phyloP scores from a whole-genome alignment of 2,888 invertebrate genomes.

The Drosophila planitibia region DNA sequence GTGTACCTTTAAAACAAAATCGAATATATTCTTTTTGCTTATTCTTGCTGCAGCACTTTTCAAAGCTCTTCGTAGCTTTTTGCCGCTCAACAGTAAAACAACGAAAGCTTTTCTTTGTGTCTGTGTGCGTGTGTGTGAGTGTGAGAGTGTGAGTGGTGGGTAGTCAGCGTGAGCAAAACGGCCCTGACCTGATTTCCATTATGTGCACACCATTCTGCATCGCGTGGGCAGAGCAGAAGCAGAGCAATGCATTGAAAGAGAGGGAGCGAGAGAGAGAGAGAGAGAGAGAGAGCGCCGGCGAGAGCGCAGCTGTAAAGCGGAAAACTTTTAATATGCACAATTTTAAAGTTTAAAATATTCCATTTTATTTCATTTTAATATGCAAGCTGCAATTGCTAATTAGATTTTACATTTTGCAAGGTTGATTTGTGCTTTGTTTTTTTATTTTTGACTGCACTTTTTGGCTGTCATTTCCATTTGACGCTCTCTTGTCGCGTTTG shows the following conservation, averaged over 20 bases:
- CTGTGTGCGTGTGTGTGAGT: slow-evolving; percentile 19
- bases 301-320: slow-evolving; percentile 29
- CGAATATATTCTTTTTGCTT: not conserved
- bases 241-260: slow-evolving; percentile 50
- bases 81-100: slow-evolving; percentile 40
- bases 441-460: not conserved
- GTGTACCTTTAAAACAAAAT: slow-evolving; percentile 50
- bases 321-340: not conserved
- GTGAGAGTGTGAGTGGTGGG: slow-evolving; percentile 27
- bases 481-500: slow-evolving; percentile 39
- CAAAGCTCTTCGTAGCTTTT: slow-evolving; percentile 42
- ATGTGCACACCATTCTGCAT: slow-evolving; percentile 73
- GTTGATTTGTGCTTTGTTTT: not conserved
- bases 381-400: not conserved
- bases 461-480: slow-evolving; percentile 18
- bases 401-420: not conserved
- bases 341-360: not conserved
- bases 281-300: slow-evolving; percentile 64
- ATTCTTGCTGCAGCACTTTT: not conserved
- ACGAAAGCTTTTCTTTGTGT: slow-evolving; percentile 24
- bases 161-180: slow-evolving; percentile 83
- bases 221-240: slow-evolving; percentile 64
- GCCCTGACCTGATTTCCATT: slow-evolving; percentile 84
- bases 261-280: slow-evolving; percentile 45
- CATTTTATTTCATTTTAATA: not conserved